Percentiles rank a stretch among this genome's conserved stretches.
Evolutionary conservation across 1,140 invertebrate genomes (phyloP).

Genomic region (Ectropis grisescens): DNA sequence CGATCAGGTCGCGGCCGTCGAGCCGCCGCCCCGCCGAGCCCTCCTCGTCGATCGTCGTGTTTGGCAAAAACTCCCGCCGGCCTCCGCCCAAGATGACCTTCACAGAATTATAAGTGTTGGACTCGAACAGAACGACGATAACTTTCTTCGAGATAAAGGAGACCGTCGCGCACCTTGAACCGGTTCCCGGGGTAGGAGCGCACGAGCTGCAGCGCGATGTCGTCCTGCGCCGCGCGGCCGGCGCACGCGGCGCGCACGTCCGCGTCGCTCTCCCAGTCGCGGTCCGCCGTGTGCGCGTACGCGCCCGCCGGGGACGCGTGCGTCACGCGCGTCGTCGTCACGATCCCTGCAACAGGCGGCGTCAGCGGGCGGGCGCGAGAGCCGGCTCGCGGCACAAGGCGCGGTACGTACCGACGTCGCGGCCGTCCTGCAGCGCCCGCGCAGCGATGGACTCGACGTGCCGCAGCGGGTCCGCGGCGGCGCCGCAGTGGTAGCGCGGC

Average conservation of each 20-base stretch:
- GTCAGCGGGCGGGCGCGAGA: neutral
- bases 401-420: constrained; percentile 60
- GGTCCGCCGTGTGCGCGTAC: constrained; percentile 81
- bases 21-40: constrained; percentile 74
- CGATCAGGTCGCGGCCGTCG: constrained; percentile 68
- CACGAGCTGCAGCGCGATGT: constrained; percentile 83
- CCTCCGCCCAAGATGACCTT: constrained; percentile 82
- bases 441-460: constrained; percentile 75
- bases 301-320: constrained; percentile 83
- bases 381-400: constrained; percentile 1
- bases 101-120: neutral
- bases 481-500: constrained; percentile 68
- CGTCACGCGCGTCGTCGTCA: constrained; percentile 84
- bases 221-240: constrained; percentile 26
- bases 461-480: constrained; percentile 56
- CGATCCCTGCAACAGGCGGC: constrained; percentile 70
- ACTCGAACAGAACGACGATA: neutral
- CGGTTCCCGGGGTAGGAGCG: constrained; percentile 74
- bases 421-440: constrained; percentile 76
- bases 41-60: constrained; percentile 75
- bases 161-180: constrained; percentile 47
- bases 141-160: neutral
- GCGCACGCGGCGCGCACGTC: constrained; percentile 53
- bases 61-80: constrained; percentile 75
- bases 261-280: constrained; percentile 84